Evolutionary conservation across 1,140 invertebrate species (phyloP).

Genomic region (Drosophila erecta): DNA sequence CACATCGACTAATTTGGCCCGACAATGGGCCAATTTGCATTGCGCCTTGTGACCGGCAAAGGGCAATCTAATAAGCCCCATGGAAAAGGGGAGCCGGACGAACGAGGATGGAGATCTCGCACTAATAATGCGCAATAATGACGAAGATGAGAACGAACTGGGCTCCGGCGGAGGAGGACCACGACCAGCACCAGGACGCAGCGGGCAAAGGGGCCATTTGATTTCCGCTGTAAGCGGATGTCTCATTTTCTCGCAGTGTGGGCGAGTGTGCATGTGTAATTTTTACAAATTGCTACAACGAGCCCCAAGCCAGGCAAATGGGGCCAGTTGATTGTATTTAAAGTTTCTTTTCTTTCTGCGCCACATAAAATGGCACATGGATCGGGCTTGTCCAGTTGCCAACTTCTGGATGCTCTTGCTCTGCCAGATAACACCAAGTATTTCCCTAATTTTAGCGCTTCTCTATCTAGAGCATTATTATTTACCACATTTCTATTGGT

Average conservation of each 20-base stretch:
- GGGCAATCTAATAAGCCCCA: conserved; percentile 61
- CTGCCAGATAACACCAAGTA: no score
- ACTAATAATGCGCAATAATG: conserved; percentile 65
- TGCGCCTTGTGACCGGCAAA: conserved; percentile 32
- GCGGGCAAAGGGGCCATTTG: conserved; percentile 28
- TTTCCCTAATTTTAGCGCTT: no score
- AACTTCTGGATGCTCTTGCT: no score
- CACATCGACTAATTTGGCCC: conserved; percentile 48
- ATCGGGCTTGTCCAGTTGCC: no score
- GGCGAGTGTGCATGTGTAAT: conserved; percentile 37
- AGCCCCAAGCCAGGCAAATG: conserved; percentile 49
- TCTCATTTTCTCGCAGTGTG: conserved; percentile 30
- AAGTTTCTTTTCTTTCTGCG: conserved; percentile 31
- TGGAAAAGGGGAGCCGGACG: neutral
- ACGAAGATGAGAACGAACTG: conserved; percentile 17
- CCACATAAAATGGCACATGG: conserved; percentile 23
- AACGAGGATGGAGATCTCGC: conserved; percentile 2
- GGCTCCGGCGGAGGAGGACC: neutral
- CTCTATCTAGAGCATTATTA: no score
- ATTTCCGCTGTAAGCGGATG: conserved; percentile 59
- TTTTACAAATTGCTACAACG: conserved; percentile 61
- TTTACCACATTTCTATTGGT: no score
- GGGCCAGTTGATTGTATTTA: conserved; percentile 59
- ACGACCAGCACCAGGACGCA: neutral
- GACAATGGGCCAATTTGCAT: conserved; percentile 55